phyloP scores from a whole-genome alignment of 2,113 vertebrate species.

The Pluvialis apricaria region DNA sequence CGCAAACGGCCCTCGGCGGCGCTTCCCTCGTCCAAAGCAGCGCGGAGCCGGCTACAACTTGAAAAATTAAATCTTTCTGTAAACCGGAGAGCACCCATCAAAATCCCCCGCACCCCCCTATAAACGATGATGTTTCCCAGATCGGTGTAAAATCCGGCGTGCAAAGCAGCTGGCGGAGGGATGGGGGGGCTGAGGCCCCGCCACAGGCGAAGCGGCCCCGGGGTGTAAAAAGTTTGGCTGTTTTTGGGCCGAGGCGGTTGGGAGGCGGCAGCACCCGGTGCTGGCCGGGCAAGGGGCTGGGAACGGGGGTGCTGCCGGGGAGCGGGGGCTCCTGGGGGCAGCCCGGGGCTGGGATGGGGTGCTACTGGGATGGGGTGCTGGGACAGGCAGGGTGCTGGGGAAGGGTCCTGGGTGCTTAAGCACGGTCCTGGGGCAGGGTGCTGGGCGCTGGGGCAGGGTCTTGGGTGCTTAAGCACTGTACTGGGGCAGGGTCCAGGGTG shows the following conservation, averaged over 20 bases:
- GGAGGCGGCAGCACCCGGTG: neutral
- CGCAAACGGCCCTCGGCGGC: neutral
- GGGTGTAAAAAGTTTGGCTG: neutral
- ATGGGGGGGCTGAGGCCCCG: neutral
- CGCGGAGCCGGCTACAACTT: neutral
- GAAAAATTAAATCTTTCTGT: neutral
- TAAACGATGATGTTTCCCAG: neutral
- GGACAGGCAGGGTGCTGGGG: neutral
- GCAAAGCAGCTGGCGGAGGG: neutral
- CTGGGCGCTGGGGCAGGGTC: neutral
- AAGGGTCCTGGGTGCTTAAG: neutral
- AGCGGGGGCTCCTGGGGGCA: neutral
- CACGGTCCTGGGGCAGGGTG: neutral
- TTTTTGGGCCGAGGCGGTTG: neutral
- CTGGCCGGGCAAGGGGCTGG: neutral
- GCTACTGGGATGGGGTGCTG: neutral
- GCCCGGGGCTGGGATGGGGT: neutral
- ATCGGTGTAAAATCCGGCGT: neutral
- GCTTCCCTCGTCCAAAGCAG: neutral
- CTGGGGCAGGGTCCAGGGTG: neutral
- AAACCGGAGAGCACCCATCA: fast-evolving
- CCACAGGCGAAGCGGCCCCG: neutral
- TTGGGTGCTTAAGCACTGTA: neutral
- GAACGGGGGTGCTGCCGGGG: neutral
- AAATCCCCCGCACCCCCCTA: fast-evolving